Percentiles rank a stretch among this genome's conserved stretches.
Evolutionary conservation across 2,113 vertebrate species (phyloP).

Genomic region (Ptilorrhoa leucosticta): DNA sequence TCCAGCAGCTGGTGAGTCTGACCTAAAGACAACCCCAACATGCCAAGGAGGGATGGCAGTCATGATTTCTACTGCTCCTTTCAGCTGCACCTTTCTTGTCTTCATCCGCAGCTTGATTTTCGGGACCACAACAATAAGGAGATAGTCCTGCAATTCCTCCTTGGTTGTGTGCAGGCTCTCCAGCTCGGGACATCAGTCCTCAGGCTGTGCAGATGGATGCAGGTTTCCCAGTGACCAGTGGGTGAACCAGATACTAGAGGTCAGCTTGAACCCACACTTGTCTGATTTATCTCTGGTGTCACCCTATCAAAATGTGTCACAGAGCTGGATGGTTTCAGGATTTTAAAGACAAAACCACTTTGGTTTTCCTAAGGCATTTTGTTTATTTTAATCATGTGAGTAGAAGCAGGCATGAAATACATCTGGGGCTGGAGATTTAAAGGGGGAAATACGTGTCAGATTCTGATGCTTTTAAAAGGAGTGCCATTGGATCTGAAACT

Average conservation of each 20-base stretch:
- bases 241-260: background rate
- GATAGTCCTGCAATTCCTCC: background rate
- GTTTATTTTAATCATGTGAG: background rate
- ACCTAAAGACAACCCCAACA: background rate
- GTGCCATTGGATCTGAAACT: background rate
- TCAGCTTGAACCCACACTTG: background rate
- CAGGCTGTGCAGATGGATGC: background rate
- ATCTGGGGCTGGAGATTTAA: background rate
- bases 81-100: background rate
- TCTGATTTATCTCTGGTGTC: background rate
- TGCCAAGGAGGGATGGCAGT: background rate
- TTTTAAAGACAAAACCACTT: background rate
- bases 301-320: background rate
- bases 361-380: background rate
- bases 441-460: background rate
- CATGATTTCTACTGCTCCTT: background rate
- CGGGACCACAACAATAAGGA: fast-evolving
- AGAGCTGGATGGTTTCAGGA: background rate
- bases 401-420: background rate
- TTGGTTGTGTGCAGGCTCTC: background rate
- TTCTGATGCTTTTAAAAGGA: background rate
- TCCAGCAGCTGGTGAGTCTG: background rate
- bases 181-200: background rate
- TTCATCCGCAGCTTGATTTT: background rate
- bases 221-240: background rate